Percentiles rank a stretch among this genome's conserved stretches.
Conservation (phyloP, 2,113 vertebrate genomes). For the Mustelus asterias region DNA sequence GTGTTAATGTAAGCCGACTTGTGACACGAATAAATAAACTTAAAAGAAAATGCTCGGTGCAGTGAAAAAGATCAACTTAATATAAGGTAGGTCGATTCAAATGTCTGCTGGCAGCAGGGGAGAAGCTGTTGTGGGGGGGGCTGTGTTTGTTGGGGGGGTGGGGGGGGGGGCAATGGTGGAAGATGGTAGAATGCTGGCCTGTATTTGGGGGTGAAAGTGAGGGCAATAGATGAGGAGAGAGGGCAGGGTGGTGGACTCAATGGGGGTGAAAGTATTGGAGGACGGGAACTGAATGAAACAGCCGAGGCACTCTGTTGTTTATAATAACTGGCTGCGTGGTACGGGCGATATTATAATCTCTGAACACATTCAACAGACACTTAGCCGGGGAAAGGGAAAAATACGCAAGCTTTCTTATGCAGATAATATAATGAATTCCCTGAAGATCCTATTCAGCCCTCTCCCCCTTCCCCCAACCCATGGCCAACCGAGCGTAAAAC, state of each 20-base stretch:
- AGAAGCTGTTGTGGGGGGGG: too few species aligned
- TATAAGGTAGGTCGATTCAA: too few species aligned
- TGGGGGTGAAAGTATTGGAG: too few species aligned
- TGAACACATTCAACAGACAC: conserved; percentile 15
- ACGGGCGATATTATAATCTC: neutral
- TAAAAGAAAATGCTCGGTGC: too few species aligned
- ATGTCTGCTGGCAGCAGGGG: too few species aligned
- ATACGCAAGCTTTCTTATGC: conserved; percentile 20
- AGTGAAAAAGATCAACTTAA: too few species aligned
- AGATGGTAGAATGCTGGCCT: too few species aligned
- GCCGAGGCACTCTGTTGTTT: neutral
- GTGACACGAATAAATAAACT: too few species aligned
- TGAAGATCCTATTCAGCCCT: conserved; percentile 24
- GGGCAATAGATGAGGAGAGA: neutral
- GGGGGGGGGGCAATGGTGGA: too few species aligned
- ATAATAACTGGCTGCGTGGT: neutral
- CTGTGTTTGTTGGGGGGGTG: neutral
- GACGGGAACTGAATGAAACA: neutral
- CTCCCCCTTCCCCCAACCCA: neutral
- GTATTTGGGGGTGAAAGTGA: too few species aligned
- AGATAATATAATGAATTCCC: conserved; percentile 16
- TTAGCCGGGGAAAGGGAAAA: neutral
- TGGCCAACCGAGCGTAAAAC: neutral
- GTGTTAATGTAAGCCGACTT: too few species aligned
- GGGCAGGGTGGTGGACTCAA: neutral